Conservation (phyloP, 2,888 invertebrate species). For the Baccha elongata region DNA sequence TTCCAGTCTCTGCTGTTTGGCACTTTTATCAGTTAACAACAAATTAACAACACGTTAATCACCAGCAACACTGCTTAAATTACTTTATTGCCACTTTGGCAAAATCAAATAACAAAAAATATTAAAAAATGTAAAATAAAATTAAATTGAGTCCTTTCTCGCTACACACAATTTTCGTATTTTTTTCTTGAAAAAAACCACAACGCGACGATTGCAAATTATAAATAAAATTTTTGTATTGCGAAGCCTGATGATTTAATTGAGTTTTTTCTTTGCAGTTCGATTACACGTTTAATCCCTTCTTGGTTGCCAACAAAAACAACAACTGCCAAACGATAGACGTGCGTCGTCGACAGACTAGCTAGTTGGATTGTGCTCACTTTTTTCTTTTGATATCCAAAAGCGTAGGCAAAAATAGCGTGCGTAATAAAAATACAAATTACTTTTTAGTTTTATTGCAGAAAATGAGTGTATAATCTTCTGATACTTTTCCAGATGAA, state of each 20-base stretch:
- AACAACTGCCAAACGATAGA: conserved; percentile 40
- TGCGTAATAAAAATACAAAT: conserved; percentile 51
- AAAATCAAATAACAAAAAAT: conserved; percentile 4
- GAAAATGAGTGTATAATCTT: conserved; percentile 15
- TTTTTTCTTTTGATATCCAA: conserved; percentile 30
- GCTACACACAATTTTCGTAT: conserved; percentile 14
- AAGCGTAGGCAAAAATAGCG: conserved; percentile 38
- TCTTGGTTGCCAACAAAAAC: conserved; percentile 32
- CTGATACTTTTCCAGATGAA: conserved; percentile 44
- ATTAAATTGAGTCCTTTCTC: background rate
- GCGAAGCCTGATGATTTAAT: conserved; percentile 46
- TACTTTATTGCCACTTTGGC: conserved; percentile 43
- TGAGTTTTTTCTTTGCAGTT: conserved; percentile 32
- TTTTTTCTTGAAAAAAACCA: conserved; percentile 2
- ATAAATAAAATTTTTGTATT: conserved; percentile 38
- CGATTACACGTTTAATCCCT: conserved; percentile 50
- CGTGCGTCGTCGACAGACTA: conserved; percentile 12
- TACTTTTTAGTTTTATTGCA: conserved; percentile 19
- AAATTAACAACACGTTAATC: conserved; percentile 17
- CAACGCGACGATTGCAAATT: conserved; percentile 36
- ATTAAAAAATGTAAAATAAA: conserved; percentile 17
- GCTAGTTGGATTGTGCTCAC: conserved; percentile 5
- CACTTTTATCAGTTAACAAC: conserved; percentile 14
- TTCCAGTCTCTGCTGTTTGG: background rate
- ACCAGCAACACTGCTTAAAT: background rate